Conservation (phyloP, 2,888 invertebrate genomes). For the Nephrocerus scutellatus region DNA sequence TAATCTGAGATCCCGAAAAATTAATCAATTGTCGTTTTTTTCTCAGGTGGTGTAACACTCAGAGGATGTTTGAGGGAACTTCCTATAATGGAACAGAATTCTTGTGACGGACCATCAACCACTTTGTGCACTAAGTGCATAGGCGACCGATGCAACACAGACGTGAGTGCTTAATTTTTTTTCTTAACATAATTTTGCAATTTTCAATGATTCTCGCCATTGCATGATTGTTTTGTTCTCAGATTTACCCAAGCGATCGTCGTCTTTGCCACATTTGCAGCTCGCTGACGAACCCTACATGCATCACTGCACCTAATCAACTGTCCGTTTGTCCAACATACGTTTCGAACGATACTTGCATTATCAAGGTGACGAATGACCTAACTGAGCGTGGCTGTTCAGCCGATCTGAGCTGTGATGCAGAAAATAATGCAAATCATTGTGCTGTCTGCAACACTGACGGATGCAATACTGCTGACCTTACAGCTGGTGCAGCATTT, state of each 20-base stretch:
- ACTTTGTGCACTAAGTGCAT: conserved; percentile 28
- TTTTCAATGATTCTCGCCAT: background rate
- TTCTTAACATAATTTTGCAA: background rate
- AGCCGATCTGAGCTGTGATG: conserved; percentile 29
- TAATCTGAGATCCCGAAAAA: background rate
- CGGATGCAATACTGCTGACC: conserved; percentile 32
- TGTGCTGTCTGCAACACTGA: conserved; percentile 31
- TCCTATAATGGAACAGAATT: conserved; percentile 19
- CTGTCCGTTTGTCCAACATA: conserved; percentile 34
- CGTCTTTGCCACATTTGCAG: conserved; percentile 37
- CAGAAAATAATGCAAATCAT: conserved; percentile 15
- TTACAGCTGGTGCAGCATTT: conserved; percentile 15
- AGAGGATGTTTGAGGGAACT: conserved; percentile 33
- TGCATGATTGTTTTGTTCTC: conserved; percentile 2
- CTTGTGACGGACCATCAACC: conserved; percentile 27
- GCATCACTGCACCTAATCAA: conserved; percentile 23
- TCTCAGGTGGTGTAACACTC: conserved; percentile 28
- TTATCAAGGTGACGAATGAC: conserved; percentile 19
- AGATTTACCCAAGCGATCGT: conserved; percentile 35
- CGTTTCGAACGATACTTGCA: conserved; percentile 29
- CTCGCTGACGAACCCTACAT: conserved; percentile 25
- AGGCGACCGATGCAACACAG: conserved; percentile 33
- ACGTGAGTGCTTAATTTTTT: conserved; percentile 19
- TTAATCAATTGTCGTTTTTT: conserved; percentile 1
- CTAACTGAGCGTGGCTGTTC: conserved; percentile 33